Evolutionary conservation across 2,797 vertebrate genomes (phyloP), one percentile per base, ranked within the genome.

Genomic region (Novumbra hubbsi): DNA sequence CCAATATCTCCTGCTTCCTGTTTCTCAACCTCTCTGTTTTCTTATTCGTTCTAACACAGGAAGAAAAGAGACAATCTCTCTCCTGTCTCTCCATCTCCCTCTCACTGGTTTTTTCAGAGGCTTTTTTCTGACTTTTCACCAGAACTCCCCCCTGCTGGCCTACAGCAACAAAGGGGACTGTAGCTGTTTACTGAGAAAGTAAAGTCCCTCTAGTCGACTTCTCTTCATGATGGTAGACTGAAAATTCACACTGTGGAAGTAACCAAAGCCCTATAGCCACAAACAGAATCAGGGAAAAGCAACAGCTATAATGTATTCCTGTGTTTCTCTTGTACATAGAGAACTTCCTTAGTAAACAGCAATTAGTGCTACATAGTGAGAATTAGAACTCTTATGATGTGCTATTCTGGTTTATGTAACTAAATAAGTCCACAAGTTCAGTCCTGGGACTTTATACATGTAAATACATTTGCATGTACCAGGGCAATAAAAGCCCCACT

Each of bases 281-380:
- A 55, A 55, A 55, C 16, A 55, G 50, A 55, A 55, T 17, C 50
- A 15, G 19, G 19, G 50, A 55, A 55, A 16, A 55, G 50, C 50
- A 55, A 55, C 49, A 50, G 49, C 50, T n/a, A 70, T 86, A 81
- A 82, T 82, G 72, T 72, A 76, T 82, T 81, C 72, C 79, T 82
- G 75, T 73, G 73, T 78, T 74, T 68, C 71, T 66, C 64, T 76
- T 48, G 60, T 55, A 55, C 71, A 32, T 74, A 62, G 55, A 16
- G 74, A 80, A 67, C 63, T 80, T 78, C 76, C 63, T 76, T 70
- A 78, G 71, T 79, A 78, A 81, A 80, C 77, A 79, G 75, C 74
- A 78, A 78, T 86, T 81, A 78, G 64, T 74, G 62, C 27, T 73
- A 74, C 63, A 30, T 28, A 72, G 76, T 79, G 73, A 74, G 77